A percentile compares a stretch with the other conserved stretches of the same genome.
Conservation (phyloP, 1,140 invertebrate species). For the Solenopsis fugax region DNA sequence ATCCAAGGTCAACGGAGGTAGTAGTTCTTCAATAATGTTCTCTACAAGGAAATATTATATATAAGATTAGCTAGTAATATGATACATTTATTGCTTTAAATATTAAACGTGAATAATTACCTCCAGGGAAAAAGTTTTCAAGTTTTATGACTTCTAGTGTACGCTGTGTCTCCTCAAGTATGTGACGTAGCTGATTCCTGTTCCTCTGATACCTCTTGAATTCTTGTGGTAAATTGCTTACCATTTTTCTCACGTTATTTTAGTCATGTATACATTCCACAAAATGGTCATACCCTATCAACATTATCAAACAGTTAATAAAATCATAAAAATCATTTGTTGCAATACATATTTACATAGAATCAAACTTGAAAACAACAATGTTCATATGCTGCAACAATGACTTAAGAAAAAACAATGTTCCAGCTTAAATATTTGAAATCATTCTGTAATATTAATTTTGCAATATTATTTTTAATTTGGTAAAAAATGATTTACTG, state of each 20-base stretch:
- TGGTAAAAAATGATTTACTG: too few species aligned
- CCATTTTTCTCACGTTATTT: conserved; percentile 79
- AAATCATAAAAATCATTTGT: neutral
- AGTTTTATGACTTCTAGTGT: conserved; percentile 89
- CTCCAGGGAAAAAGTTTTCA: conserved; percentile 88
- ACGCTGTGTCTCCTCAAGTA: conserved; percentile 90
- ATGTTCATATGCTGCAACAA: too few species aligned
- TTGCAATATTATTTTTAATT: too few species aligned
- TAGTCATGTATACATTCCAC: conserved; percentile 27
- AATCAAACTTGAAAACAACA: neutral
- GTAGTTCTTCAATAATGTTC: conserved; percentile 85
- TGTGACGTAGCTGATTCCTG: conserved; percentile 86
- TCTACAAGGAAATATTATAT: conserved; percentile 79
- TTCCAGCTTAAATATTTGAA: too few species aligned
- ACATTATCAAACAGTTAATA: conserved; percentile 31
- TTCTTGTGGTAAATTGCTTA: conserved; percentile 86
- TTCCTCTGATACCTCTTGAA: conserved; percentile 87
- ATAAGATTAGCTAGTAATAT: neutral
- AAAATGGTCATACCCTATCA: conserved; percentile 39
- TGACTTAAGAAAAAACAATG: too few species aligned
- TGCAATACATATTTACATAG: neutral
- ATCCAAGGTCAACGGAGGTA: conserved; percentile 86
- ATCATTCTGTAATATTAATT: too few species aligned
- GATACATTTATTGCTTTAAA: neutral
- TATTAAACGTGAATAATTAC: conserved; percentile 83